Evolutionary conservation across 2,888 invertebrate genomes (phyloP), one percentile per base, ranked within the genome.

Genomic region (Camponotus fellah): DNA sequence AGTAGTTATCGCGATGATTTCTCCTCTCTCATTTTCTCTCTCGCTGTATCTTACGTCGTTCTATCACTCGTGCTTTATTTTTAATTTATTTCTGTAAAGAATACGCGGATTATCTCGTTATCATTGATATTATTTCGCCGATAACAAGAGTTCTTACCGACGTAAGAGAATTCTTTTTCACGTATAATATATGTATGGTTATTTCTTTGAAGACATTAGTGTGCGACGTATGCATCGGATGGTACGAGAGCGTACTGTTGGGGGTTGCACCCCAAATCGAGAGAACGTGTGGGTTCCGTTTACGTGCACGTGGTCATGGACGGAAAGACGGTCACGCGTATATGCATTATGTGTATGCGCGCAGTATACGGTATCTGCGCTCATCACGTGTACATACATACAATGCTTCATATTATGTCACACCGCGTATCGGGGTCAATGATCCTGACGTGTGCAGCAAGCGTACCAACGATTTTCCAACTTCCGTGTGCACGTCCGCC

Each of bases 361-460:
- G 34, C 66, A 76, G 34, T n/a, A 43, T 26, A 68, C 37, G 21
- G 43, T 64, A 60, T 69, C 53, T 88, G 86, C 85, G 86, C 85
- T 77, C 87, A 77, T 87, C 87, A 26, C 26, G 26, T 26, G 26
- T 26, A 26, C 88, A 84, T 88, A 89, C 88, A 85, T 86, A 85
- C 72, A 62, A 80, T 34, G 66, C 49, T 71, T 46, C 74, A 83
- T 83, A 84, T 91, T 89, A 88, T 86, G 88, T 89, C 89, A 89
- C 84, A 84, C 62, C 56, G 85, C 77, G 87, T 84, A 88, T 85
- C 85, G 92, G 87, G 94, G 93, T 94, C 93, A 91, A 91, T 93
- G 93, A 91, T 93, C 93, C 93, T 92, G 93, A 92, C 93, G 93
- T 91, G 93, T 89, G 93, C 93, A 92, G 86, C 89, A 88, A 93